These are phyloP conservation scores for Cantharis rustica DNA, from an alignment of 2,888 invertebrate species.

Conservation along the genomic window DNA sequence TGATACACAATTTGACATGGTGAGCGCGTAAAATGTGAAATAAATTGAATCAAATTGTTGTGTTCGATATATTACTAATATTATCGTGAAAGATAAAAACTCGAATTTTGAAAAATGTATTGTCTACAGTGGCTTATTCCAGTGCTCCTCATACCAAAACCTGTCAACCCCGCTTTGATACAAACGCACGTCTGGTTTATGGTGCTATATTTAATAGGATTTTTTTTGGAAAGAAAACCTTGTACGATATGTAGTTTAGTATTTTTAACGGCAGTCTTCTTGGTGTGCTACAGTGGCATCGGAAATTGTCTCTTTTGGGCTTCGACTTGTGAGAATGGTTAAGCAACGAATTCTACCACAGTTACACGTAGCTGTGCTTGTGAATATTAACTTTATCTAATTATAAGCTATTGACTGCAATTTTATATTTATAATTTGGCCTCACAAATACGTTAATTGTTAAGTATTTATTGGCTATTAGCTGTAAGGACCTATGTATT, in stretches of 20 bases:
- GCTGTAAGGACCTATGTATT: not conserved
- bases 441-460: not conserved
- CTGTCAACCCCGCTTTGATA: constrained; percentile 92
- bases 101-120: constrained; percentile 69
- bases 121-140: constrained; percentile 98
- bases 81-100: not conserved
- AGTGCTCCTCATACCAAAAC: constrained; percentile 95
- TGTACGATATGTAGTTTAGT: constrained; percentile 97
- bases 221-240: constrained; percentile 95
- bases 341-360: not conserved
- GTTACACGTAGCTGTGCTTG: not conserved
- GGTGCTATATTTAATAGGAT: constrained; percentile 93
- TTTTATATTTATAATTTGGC: not conserved
- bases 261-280: constrained; percentile 89
- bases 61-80: not conserved
- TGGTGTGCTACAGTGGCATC: constrained; percentile 95
- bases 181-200: constrained; percentile 98
- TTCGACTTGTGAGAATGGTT: constrained; percentile 70
- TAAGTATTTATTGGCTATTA: constrained; percentile 1
- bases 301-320: constrained; percentile 95
- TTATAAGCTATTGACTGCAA: not conserved
- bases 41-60: not conserved
- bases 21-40: not conserved
- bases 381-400: not conserved
- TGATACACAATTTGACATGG: not conserved